Base-by-base conservation (phyloP, 2,113 vertebrate species). In the Pachypanchax playfairii region DNA sequence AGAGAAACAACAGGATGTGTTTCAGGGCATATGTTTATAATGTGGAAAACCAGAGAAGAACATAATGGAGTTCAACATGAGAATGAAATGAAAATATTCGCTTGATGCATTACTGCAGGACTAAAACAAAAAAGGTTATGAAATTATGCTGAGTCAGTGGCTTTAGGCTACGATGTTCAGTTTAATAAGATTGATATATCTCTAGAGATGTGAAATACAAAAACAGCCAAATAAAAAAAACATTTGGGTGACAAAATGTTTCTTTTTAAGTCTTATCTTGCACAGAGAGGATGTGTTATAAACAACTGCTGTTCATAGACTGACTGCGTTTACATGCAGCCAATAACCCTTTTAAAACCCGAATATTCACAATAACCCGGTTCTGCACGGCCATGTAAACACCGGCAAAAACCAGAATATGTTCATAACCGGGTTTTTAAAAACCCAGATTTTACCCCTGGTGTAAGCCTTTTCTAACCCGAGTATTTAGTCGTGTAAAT, bases 181-280 rank as follows among this genome's bases (percentile, higher is more conserved):
- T 65, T 74, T 68, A 75, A 76, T 76, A 65, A 78, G 68, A 66
- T 70, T 79, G 62, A 72, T 74, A 35, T 51, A 18, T 66, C 49
- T 71, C 43, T 57, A 62, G 54, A n/a, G n/a, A n/a, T n/a, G n/a
- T n/a, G 60, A 68, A 14, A 69, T 53, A 25, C 17, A 55, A 64
- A 55, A 49, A 46, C 10, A 65, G 47, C 49, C 75, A 73, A 54
- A 68, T 21, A 66, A 21, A 26, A 65, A 31, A 28, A n/a, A n/a
- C 33, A 20, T 51, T 36, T 26, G 46, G 26, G 24, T 15, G 33
- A 36, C 43, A 61, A 31, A 53, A 48, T 49, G 10, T 6, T 29
- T 15, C 22, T 57, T 57, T 29, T 39, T 28, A n/a, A 20, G 52
- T 43, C 14, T 5, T 61, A 11, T 36, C 47, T 41, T 28, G 8